phyloP scores from a whole-genome alignment of 2,113 vertebrate species.

The Tychaedon coryphoeus region DNA sequence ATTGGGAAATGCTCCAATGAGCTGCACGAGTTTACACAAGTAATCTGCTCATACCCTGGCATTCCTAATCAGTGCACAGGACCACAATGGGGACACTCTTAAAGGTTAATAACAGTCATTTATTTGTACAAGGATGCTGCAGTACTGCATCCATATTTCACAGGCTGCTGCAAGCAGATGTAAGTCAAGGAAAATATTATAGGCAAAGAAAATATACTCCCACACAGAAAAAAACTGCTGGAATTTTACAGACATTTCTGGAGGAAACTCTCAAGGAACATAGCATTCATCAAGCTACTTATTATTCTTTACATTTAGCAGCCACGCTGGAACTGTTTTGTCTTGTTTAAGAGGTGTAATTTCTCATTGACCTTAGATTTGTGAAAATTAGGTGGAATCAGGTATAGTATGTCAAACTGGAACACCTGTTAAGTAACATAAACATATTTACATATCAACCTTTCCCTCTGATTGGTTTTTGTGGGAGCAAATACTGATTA shows the following conservation, averaged over 20 bases:
- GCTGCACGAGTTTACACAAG: neutral
- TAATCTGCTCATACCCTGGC: neutral
- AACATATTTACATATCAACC: slow-evolving; percentile 78
- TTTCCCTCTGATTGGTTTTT: slow-evolving; percentile 75
- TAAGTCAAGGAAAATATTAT: neutral
- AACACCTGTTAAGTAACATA: slow-evolving; percentile 72
- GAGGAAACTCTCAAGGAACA: neutral
- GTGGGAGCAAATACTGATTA: slow-evolving; percentile 70
- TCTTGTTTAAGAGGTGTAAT: slow-evolving; percentile 28
- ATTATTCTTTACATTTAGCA: slow-evolving; percentile 18
- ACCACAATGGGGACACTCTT: neutral
- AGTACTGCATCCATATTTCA: neutral
- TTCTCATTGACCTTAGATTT: slow-evolving; percentile 68
- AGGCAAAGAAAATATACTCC: neutral
- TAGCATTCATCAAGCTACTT: neutral
- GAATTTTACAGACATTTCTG: neutral
- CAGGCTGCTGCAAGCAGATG: neutral
- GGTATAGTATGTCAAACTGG: slow-evolving; percentile 58
- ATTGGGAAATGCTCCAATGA: neutral
- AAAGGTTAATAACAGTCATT: neutral
- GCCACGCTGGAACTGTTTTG: neutral
- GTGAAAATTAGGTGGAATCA: slow-evolving; percentile 62
- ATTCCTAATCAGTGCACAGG: neutral
- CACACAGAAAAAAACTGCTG: neutral
- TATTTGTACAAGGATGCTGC: neutral